phyloP scores from a whole-genome alignment of 2,113 vertebrate genomes.

The Apus apus region DNA sequence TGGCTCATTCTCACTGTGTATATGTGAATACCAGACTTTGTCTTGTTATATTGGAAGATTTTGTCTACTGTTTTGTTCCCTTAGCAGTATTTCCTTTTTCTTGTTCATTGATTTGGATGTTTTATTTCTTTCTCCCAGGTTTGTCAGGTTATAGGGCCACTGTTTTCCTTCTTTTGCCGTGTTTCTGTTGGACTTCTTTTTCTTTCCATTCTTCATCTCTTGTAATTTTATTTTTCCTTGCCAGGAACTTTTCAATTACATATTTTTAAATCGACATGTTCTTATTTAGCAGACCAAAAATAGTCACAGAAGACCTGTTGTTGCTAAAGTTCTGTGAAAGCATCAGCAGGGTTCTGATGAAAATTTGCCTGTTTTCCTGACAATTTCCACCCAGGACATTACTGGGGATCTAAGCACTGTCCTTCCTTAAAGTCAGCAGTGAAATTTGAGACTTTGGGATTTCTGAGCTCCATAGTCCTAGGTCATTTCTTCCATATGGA shows the following conservation, averaged over 20 bases:
- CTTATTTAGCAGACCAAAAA: neutral
- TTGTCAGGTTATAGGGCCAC: neutral
- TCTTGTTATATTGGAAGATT: neutral
- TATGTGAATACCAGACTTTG: neutral
- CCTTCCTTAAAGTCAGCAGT: neutral
- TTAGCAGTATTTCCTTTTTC: neutral
- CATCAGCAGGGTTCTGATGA: neutral
- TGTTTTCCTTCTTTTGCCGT: neutral
- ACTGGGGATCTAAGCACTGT: neutral
- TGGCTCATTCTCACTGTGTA: neutral
- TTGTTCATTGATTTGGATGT: neutral
- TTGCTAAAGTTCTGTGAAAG: neutral
- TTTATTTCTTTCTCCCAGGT: neutral
- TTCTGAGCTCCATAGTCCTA: neutral
- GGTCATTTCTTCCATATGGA: neutral
- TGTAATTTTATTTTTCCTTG: neutral
- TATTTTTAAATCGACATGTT: neutral
- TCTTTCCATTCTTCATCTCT: neutral
- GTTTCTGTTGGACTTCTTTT: neutral
- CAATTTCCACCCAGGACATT: neutral
- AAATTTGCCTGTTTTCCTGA: neutral
- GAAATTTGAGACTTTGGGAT: neutral
- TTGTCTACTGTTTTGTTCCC: neutral
- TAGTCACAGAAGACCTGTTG: neutral
- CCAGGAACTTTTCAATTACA: neutral